A percentile compares a stretch with the other conserved stretches of the same genome.
phyloP scores from a whole-genome alignment of 2,888 invertebrate genomes.

The Orchesellides sinensis region DNA sequence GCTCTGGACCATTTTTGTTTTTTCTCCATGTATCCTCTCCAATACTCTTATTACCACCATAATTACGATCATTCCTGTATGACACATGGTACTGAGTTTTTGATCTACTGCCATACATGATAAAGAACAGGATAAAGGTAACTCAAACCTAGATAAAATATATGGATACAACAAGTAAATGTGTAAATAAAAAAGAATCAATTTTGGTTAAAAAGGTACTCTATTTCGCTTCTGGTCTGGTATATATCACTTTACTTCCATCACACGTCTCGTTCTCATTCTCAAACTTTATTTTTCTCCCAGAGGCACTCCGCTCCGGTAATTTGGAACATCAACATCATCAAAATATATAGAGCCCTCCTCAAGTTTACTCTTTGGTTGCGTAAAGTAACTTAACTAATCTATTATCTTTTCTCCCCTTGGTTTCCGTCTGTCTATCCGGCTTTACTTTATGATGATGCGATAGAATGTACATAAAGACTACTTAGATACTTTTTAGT shows the following conservation, averaged over 20 bases:
- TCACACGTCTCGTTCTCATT: constrained; percentile 7
- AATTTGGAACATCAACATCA: constrained; percentile 65
- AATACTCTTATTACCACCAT: too few relatives aligned
- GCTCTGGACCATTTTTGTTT: too few relatives aligned
- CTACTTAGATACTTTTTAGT: constrained; percentile 3
- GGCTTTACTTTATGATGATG: too few relatives aligned
- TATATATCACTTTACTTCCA: neutral
- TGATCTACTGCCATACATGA: too few relatives aligned
- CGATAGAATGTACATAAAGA: constrained; percentile 26
- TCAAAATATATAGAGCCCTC: constrained; percentile 20
- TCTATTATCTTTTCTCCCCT: constrained; percentile 63
- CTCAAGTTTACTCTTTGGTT: constrained; percentile 40
- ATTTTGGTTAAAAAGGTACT: constrained; percentile 38
- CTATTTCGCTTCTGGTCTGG: neutral
- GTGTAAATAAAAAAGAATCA: constrained; percentile 37
- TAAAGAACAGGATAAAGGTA: too few relatives aligned
- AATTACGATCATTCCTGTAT: too few relatives aligned
- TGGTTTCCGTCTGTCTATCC: constrained; percentile 59
- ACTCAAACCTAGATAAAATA: too few relatives aligned
- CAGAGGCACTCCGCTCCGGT: constrained; percentile 61
- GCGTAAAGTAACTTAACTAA: constrained; percentile 61
- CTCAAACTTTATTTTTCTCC: neutral
- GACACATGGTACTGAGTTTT: too few relatives aligned
- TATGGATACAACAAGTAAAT: too few relatives aligned
- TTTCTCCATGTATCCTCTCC: too few relatives aligned